A percentile compares a stretch with the other conserved stretches of the same genome.
phyloP scores from a whole-genome alignment of 2,888 invertebrate genomes.

The Micoletzkya japonica region DNA sequence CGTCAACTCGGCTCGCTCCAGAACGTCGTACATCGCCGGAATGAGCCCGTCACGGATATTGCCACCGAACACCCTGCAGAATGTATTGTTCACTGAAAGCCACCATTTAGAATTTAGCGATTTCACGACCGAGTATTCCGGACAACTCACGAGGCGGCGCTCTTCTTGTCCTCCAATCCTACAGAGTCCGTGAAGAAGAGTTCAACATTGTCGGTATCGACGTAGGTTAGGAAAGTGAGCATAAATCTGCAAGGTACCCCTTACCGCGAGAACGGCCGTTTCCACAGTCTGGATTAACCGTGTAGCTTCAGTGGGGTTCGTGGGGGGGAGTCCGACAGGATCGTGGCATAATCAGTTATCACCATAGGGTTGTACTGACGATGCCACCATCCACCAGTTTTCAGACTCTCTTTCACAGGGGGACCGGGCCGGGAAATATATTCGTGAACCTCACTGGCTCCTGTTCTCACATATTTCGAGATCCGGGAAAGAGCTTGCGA shows the following conservation, averaged over 20 bases:
- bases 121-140: background rate
- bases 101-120: background rate
- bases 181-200: conserved; percentile 16
- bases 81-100: background rate
- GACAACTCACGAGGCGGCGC: conserved; percentile 7
- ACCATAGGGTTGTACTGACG: no score
- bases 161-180: conserved; percentile 2
- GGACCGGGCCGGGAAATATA: no score
- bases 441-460: no score
- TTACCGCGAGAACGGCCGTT: no score
- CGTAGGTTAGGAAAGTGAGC: conserved; percentile 11
- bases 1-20: conserved; percentile 19
- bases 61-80: conserved; percentile 6
- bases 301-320: background rate
- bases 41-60: conserved; percentile 4
- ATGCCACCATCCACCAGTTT: no score
- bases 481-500: conserved; percentile 19
- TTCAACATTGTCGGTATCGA: conserved; percentile 18
- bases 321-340: background rate
- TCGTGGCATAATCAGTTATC: no score
- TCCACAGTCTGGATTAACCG: no score
- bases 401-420: no score
- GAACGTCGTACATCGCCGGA: conserved; percentile 7
- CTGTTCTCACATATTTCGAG: conserved; percentile 8
- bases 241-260: conserved; percentile 9